phyloP scores from a whole-genome alignment of 2,888 invertebrate genomes.

The Catonia carolina region DNA sequence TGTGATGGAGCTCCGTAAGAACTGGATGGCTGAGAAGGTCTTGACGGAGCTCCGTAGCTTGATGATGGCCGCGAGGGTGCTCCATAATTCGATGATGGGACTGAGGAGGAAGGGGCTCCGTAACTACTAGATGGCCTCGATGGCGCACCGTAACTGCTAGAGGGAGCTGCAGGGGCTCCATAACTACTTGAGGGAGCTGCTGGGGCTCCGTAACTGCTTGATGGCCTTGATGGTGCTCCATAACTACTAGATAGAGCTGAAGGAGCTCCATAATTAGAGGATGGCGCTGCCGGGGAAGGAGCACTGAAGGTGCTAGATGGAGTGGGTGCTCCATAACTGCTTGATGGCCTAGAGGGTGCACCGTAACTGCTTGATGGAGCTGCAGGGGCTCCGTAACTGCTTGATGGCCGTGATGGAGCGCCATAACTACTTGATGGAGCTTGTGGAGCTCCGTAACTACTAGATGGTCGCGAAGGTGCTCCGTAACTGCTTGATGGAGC shows the following conservation, averaged over 20 bases:
- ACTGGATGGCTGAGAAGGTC: constrained; percentile 25
- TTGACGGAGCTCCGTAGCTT: constrained; percentile 36
- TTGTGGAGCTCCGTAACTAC: constrained; percentile 31
- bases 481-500: constrained; percentile 1
- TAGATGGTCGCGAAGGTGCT: constrained; percentile 6
- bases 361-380: constrained; percentile 18
- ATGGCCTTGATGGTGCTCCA: constrained; percentile 22
- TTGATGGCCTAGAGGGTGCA: constrained; percentile 17
- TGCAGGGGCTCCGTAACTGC: constrained; percentile 29
- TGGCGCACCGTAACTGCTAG: constrained; percentile 11
- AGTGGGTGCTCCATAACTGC: constrained; percentile 16
- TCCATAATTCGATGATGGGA: constrained; percentile 25
- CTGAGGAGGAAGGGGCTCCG: constrained; percentile 31
- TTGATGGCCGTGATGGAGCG: constrained; percentile 12
- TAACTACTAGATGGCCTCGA: constrained; percentile 27
- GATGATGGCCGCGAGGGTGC: constrained; percentile 25
- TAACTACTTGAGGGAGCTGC: constrained; percentile 21
- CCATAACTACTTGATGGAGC: constrained; percentile 36
- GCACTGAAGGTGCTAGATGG: constrained; percentile 26
- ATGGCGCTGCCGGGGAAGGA: constrained; percentile 17
- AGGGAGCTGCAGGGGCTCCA: constrained; percentile 19
- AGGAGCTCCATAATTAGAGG: background rate
- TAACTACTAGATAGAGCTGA: constrained; percentile 17
- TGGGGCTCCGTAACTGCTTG: constrained; percentile 23
- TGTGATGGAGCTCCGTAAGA: constrained; percentile 26